A percentile compares a stretch with the other conserved stretches of the same genome.
phyloP scores from a whole-genome alignment of 2,113 vertebrate genomes.

The rat (Rattus norvegicus) region GRCr8 NC_086036.1:59324001-59324500 shows the following conservation, averaged over 20 bases:
- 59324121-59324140: neutral
- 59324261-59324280: neutral
- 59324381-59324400: neutral
- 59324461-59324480: neutral
- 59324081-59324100: neutral
- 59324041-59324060: neutral
- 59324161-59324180: neutral
- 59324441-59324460: neutral
- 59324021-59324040: neutral
- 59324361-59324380: neutral
- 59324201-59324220: neutral
- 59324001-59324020: neutral
- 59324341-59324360: neutral
- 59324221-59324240: neutral
- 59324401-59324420: neutral
- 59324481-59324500: neutral
- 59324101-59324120: neutral
- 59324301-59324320: neutral
- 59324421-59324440: neutral
- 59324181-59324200: neutral
- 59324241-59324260: neutral
- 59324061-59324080: neutral
- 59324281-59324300: neutral
- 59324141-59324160: neutral
- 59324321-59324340: neutral